Percentiles rank a stretch among this genome's conserved stretches.
These are phyloP conservation scores for Burhinus bistriatus DNA, from an alignment of 2,113 vertebrate genomes.

Conservation along the genomic window DNA sequence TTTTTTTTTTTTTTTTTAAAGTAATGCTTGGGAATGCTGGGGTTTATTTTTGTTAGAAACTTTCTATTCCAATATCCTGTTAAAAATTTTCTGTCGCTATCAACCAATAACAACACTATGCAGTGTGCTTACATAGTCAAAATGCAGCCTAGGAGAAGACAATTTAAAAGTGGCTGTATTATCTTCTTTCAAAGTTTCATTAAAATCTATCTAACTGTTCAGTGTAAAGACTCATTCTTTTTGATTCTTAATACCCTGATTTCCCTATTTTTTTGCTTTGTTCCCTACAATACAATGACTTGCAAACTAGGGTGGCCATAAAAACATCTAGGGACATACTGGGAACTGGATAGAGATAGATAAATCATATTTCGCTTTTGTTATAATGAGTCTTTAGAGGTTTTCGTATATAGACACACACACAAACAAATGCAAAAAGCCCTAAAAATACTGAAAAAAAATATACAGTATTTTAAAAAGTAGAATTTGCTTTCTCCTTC, in stretches of 20 bases:
- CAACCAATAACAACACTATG: background rate
- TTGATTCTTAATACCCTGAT: background rate
- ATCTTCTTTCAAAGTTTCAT: background rate
- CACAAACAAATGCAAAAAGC: background rate
- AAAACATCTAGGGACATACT: background rate
- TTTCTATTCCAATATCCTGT: slow-evolving; percentile 3
- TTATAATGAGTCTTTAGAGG: background rate
- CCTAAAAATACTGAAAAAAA: background rate
- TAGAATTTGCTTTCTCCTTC: background rate
- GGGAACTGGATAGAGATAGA: background rate
- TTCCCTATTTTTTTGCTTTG: background rate
- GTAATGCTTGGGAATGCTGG: background rate
- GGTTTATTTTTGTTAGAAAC: slow-evolving; percentile 22
- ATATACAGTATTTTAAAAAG: background rate
- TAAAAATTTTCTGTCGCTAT: background rate
- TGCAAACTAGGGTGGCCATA: background rate
- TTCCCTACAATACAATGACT: background rate
- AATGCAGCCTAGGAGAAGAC: background rate
- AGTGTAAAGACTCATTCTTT: background rate
- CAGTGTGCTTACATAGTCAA: background rate
- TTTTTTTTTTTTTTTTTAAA: background rate
- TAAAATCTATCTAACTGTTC: background rate
- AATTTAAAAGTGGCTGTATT: background rate
- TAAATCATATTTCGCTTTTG: background rate
- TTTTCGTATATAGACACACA: background rate